Conservation (phyloP, 2,888 invertebrate species). For the Capitulum mitella region DNA sequence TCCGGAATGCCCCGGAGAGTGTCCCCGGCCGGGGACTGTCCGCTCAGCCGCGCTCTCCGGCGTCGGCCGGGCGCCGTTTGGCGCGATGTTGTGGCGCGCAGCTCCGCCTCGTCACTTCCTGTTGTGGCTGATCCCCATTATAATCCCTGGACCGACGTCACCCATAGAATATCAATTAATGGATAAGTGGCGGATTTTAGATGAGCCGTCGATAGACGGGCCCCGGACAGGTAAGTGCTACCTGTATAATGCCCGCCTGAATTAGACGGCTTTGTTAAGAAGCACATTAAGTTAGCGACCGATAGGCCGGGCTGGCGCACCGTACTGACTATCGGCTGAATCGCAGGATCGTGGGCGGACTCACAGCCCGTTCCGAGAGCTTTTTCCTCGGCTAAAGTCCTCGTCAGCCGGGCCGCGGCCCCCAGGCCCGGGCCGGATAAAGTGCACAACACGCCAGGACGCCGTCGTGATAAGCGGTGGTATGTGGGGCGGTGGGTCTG, state of each 20-base stretch:
- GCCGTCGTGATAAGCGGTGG: no score
- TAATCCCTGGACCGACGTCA: not conserved
- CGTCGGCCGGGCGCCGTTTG: not conserved
- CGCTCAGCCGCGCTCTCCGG: no score
- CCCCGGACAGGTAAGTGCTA: conserved; percentile 16
- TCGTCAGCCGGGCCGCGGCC: not conserved
- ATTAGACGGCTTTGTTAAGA: conserved; percentile 5
- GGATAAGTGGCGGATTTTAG: conserved; percentile 23
- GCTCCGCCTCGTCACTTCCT: not conserved
- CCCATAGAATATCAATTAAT: conserved; percentile 15
- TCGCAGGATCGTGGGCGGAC: not conserved
- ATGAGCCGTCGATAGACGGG: not conserved
- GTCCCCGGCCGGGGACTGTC: no score
- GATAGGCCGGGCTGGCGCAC: not conserved
- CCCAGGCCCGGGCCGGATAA: not conserved
- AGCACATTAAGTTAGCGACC: not conserved
- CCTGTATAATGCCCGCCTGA: conserved; percentile 20
- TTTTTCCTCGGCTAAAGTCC: not conserved
- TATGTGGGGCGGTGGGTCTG: no score
- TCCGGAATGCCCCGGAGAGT: no score
- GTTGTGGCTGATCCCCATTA: not conserved
- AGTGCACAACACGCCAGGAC: not conserved
- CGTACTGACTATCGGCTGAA: not conserved
- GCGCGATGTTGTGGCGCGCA: not conserved
- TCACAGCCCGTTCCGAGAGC: not conserved